Evolutionary conservation across 1,140 invertebrate genomes (phyloP), one percentile per base, ranked within the genome.

Genomic region (Rhyacophila brunnea): DNA sequence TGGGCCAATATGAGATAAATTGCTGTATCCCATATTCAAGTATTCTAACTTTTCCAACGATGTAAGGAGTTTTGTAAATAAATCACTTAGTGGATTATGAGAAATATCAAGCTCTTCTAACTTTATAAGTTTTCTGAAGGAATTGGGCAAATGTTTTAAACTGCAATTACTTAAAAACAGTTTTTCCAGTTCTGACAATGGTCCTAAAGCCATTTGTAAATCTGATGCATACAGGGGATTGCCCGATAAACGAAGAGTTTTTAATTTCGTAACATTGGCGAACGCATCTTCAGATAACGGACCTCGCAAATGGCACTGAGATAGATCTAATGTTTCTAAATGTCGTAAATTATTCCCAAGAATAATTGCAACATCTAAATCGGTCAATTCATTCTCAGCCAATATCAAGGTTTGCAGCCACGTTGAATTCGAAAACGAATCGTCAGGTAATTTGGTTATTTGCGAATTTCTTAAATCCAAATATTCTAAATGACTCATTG

Each of bases 1-100:
- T 17, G 82, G 84, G 6, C 82, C 82, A 23, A 88, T 81, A 57
- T 85, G 77, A 1, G 84, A 84, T 7, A 89, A 72, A 68, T 85
- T 84, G 70, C 86, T 87, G 64, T 87, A 87, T 6, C 86, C 86
- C 86, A 89, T 89, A 66, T 89, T 86, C 7, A 89, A 71, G 67
- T 85, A 86, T 71, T 87, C 83, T 9, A 89, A 71, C 15, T 83
- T 83, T 35, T 83, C 80, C 1, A 89, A 68, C 0, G 86, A 86
- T 0, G 83, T 82, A n/a, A 88, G 70, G 11, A 88, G 68, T 66
- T 77, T 81, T 10, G 85, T 85, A 66, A 88, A 88, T 0, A 84
- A 86, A 66, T 88, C 83, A 18, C 82, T 81, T 0, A 89, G 67
- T 1, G 86, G 86, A 74, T 88, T 88, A 57, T 86, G 80, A 0